phyloP scores from a whole-genome alignment of 2,888 invertebrate species.

The Celastrina argiolus region DNA sequence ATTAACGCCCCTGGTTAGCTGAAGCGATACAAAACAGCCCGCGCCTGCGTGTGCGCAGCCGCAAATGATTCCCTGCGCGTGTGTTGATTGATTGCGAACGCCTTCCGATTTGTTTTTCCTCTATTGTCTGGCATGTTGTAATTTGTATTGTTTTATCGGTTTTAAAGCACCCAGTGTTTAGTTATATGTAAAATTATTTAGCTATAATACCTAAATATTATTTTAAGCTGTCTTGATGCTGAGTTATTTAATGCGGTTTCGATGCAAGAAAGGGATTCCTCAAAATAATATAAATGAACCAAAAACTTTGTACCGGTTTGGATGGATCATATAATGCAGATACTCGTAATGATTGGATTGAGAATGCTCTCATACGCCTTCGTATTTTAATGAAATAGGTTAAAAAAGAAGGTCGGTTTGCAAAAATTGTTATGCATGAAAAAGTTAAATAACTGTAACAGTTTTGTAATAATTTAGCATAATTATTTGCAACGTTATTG shows the following conservation, averaged over 20 bases:
- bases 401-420: not conserved
- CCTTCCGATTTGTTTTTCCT: slow-evolving; percentile 21
- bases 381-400: not conserved
- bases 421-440: not conserved
- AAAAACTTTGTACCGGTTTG: no score
- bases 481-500: not conserved
- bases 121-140: slow-evolving; percentile 17
- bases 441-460: not conserved
- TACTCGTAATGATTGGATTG: no score
- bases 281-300: no score
- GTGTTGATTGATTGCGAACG: slow-evolving; percentile 28
- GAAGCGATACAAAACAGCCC: not conserved
- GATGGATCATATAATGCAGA: no score
- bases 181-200: no score
- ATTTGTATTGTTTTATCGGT: not conserved
- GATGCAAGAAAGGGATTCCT: no score
- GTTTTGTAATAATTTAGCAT: not conserved
- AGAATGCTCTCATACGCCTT: not conserved
- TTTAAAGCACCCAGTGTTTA: not conserved
- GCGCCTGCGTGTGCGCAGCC: not conserved
- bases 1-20: no score
- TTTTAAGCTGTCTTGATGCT: no score
- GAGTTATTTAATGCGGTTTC: no score
- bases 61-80: slow-evolving; percentile 16
- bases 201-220: not conserved